Evolutionary conservation across 2,797 vertebrate species (phyloP).

Genomic region (Heliangelus exortis): DNA sequence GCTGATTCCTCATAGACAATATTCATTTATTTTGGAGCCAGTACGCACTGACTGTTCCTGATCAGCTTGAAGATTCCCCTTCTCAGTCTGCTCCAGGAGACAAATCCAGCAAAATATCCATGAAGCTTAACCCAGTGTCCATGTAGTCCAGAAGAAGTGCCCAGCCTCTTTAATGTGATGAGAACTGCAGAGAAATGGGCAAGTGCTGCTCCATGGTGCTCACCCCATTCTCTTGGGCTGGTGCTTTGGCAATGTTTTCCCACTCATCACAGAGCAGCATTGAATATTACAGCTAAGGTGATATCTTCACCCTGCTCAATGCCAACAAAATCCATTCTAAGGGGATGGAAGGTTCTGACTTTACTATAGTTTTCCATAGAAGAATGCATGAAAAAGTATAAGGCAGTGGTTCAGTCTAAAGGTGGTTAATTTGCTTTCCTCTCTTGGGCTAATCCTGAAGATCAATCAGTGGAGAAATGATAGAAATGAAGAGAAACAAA

Average conservation of each 20-base stretch:
- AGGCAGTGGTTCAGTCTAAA: background rate
- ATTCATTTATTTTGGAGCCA: background rate
- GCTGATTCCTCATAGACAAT: background rate
- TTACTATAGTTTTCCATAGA: background rate
- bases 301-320: background rate
- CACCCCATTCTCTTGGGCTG: background rate
- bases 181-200: background rate
- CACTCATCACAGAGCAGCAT: background rate
- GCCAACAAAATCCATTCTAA: background rate
- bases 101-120: background rate
- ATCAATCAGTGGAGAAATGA: background rate
- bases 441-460: background rate
- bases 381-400: background rate
- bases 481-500: background rate
- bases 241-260: background rate
- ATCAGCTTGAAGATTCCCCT: background rate
- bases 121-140: background rate
- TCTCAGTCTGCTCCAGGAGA: background rate
- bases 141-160: background rate
- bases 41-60: background rate
- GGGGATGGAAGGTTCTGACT: background rate
- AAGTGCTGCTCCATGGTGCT: fast-evolving
- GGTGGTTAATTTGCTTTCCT: background rate
- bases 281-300: background rate
- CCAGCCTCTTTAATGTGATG: background rate